Evolutionary conservation across 2,113 vertebrate genomes (phyloP), one percentile per base, ranked within the genome.

Genomic region (Gavialis gangeticus): DNA sequence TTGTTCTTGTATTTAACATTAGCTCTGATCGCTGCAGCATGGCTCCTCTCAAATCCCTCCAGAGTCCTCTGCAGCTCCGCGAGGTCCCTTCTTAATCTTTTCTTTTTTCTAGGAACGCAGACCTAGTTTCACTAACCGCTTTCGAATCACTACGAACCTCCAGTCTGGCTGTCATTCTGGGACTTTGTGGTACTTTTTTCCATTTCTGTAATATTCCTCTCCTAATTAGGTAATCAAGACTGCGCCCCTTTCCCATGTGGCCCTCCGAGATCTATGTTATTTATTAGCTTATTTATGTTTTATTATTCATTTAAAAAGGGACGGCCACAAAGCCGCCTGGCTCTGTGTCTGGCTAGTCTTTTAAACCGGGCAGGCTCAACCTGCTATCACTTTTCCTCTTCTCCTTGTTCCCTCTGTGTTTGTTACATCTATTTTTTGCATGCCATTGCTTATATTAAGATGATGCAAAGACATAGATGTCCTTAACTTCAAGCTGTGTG

Each of bases 61-160:
- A 85, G 92, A 92, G 95, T 91, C 88, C 91, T 89, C 77, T 6
- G 4, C 80, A 46, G 94, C 80, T 97, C 77, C 4, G 3, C 30
- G 46, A 89, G 92, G 63, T 94, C 86, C 91, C 91, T 93, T 96
- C 92, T 92, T 92, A 96, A 95, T 93, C 94, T 96, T 91, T 85
- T 93, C 90, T 90, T 92, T 88, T 93, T 89, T 92, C 8, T 5
- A 93, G 80, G 91, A 92, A 92, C 66, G 63, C 85, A 92, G 90
- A 95, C 88, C 90, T 96, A 90, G 78, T 91, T 91, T 97, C 94
- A 66, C 69, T 24, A 90, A 69, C 89, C 82, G 87, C 90, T 90
- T 94, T 88, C 79, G 77, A 27, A 30, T 4, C 0, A 16, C n/a
- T 58, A 13, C 11, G 28, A 91, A 71, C 77, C 93, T 90, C 79